phyloP scores from a whole-genome alignment of 2,888 invertebrate species.

The Opisthograptis luteolata region DNA sequence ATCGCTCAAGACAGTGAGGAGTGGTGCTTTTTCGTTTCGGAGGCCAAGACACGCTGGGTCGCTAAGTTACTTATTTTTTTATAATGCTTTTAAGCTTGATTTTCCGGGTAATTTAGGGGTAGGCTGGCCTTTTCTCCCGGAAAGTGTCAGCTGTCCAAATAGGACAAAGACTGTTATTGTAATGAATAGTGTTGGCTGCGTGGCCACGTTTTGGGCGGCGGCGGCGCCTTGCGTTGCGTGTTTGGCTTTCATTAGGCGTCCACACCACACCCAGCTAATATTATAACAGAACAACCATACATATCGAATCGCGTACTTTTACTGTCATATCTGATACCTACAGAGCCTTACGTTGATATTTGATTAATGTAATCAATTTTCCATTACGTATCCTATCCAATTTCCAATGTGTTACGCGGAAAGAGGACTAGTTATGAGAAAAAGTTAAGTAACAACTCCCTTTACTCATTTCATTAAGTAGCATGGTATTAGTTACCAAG shows the following conservation, averaged over 20 bases:
- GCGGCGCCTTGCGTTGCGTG: conserved; percentile 75
- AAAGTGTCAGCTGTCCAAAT: conserved; percentile 34
- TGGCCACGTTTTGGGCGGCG: conserved; percentile 49
- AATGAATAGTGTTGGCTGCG: conserved; percentile 53
- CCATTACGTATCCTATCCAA: conserved; percentile 15
- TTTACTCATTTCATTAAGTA: conserved; percentile 3
- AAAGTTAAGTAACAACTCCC: conserved; percentile 11
- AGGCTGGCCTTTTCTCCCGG: conserved; percentile 8
- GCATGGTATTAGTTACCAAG: too few species aligned
- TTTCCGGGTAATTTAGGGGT: conserved; percentile 1
- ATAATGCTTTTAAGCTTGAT: too few species aligned
- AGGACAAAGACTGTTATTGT: conserved; percentile 45
- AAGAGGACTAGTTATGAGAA: conserved; percentile 2
- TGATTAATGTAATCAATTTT: conserved; percentile 20
- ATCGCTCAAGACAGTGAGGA: too few species aligned
- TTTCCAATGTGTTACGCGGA: conserved; percentile 9
- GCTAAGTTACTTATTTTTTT: too few species aligned
- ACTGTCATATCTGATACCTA: conserved; percentile 26
- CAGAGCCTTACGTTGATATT: conserved; percentile 3
- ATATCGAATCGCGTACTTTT: conserved; percentile 28
- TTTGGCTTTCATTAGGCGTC: conserved; percentile 75
- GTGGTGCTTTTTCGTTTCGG: too few species aligned
- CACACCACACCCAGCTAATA: conserved; percentile 66
- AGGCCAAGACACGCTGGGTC: too few species aligned
- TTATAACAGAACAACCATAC: conserved; percentile 47